Evolutionary conservation across 2,888 invertebrate species (phyloP), one percentile per base, ranked within the genome.

Genomic region (Actias luna): DNA sequence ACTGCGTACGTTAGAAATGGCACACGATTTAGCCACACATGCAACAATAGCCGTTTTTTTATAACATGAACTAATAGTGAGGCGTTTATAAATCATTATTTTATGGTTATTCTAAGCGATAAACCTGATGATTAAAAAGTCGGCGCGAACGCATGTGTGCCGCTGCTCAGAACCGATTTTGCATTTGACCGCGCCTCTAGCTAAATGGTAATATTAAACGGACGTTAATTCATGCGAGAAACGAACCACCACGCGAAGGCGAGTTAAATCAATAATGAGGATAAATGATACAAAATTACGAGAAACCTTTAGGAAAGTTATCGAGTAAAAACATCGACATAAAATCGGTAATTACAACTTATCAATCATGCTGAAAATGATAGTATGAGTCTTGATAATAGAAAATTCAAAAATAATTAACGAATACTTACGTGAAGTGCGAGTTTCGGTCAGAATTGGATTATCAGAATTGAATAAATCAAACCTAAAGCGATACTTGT

Each of bases 21-120:
- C 75, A 72, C 75, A 72, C 76, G 76, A 78, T 79, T 80, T 69
- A 76, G 73, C 71, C 70, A 73, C 84, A 80, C 74, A 83, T 78
- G 80, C 80, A 72, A 77, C 77, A 75, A 74, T 78, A 76, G 80
- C 75, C 77, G 73, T 76, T 75, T 79, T 85, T 88, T 87, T 87
- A 88, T 86, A 84, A 79, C 84, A 69, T 71, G 66, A 81, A 74
- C 78, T 79, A 76, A 84, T 79, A 79, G 83, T 78, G 74, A 82
- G 78, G 78, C 84, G 87, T 80, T 84, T 87, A 85, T 89, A 89
- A 89, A 88, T 88, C 88, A 89, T 83, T 83, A 77, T 83, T 88
- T 89, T 89, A 88, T 87, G 84, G 83, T 79, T 85, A 84, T 87
- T 84, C 80, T 76, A 76, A 73, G 80, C 86, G 80, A 89, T 89